Evolutionary conservation across 1,140 invertebrate genomes (phyloP), one percentile per base, ranked within the genome.

Genomic region (Elysia chlorotica): DNA sequence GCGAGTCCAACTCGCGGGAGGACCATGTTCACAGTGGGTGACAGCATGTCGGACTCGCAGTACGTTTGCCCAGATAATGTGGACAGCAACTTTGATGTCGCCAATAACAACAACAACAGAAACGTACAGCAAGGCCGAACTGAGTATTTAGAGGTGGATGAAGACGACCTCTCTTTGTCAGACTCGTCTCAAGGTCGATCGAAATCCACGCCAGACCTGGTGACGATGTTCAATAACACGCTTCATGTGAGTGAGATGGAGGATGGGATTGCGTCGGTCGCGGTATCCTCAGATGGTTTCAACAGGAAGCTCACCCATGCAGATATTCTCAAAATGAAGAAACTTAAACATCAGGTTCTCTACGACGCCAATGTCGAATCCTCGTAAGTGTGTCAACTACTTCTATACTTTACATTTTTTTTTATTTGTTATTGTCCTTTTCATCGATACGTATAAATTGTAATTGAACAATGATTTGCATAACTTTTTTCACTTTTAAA

Each of bases 251-350:
- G 80, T 25, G 81, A 86, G 59, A 77, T 78, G 35, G 82, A 87
- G 72, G 87, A 89, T 71, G 88, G 88, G n/a, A 89, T 89, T 57
- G 87, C 86, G 1, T 89, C 89, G 2, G 88, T 89, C 3, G 87
- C 88, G 68, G 82, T 89, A 31, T 86, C 85, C 25, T 76, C 78
- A 23, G 81, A 84, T 67, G 74, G 80, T 74, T 59, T 65, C 30
- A 71, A 83, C 76, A 76, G 73, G 68, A 81, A 78, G 75, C 54
- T 82, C 33, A 81, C 80, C 36, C 84, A 81, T 75, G 77, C 82
- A 54, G 85, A 89, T 70, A 76, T 89, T 21, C 74, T 86, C 25
- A 82, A 84, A 69, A 87, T 90, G 83, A 88, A 88, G 74, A 88
- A 63, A 35, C 36, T 71, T 1, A 71, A 89, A 75, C 85, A 89